Evolutionary conservation across 2,797 vertebrate genomes (phyloP), one percentile per base, ranked within the genome.

Genomic region (Hoplostethus mediterraneus): DNA sequence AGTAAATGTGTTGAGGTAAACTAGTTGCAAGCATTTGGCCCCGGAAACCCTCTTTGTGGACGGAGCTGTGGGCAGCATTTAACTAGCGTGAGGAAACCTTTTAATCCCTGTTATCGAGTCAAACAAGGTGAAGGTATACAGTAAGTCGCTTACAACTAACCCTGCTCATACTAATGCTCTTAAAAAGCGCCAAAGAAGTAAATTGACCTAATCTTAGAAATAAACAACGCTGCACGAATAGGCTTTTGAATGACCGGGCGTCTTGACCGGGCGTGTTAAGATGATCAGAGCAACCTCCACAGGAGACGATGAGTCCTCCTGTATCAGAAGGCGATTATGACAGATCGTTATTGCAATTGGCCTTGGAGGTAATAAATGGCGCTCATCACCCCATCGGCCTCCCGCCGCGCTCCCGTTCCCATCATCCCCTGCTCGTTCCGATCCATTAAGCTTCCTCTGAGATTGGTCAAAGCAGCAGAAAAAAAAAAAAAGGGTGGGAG

Each of bases 391-490:
- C 68, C 77, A 25, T 73, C 60, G 62, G 77, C 79, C 81, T 75
- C 77, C 81, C 68, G 30, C 77, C 13, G 30, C 63, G 82, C 77
- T 51, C 77, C 79, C 82, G 0, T 77, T 75, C 67, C 83, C 64
- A 79, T 85, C 87, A 87, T 81, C 78, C 69, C 36, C 75, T 25
- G 42, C 80, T 77, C 17, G 80, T 89, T 88, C 78, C 72, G 54
- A 82, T 88, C 90, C 87, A 92, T 89, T 90, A 87, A 86, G 75
- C 86, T 76, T 79, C 79, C 58, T 71, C 84, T 44, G 76, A 88
- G 80, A 69, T 74, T 42, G 87, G 77, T 78, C 77, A 51, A 54
- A 68, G 71, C 7, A 54, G 67, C 38, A 67, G 65, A 61, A 57
- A 21, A 21, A 67, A 61, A 57, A 21, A 21, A 67, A 59, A 10